Conservation (phyloP, 2,113 vertebrate species). For the Catagonus wagneri region DNA sequence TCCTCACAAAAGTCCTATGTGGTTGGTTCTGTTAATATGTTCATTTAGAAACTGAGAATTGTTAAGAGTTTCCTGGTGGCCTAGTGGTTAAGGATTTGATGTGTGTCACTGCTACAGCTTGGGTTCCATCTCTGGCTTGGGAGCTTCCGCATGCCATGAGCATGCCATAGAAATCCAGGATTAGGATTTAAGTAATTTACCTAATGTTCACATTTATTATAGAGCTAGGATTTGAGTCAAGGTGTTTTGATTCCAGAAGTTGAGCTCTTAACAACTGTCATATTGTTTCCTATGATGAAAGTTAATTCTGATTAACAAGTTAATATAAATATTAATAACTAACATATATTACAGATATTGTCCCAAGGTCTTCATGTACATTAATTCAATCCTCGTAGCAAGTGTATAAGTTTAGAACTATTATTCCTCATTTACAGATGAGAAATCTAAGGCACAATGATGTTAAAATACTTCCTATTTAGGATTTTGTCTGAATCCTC, state of each 20-base stretch:
- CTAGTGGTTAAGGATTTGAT: too few species aligned
- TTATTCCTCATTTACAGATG: background rate
- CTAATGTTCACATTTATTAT: background rate
- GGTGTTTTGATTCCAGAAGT: background rate
- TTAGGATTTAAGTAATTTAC: background rate
- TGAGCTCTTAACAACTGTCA: background rate
- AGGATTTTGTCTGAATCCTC: background rate
- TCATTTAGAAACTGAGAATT: background rate
- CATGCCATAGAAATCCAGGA: background rate
- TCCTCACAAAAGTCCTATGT: background rate
- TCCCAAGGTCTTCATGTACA: background rate
- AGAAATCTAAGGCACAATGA: background rate
- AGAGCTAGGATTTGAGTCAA: background rate
- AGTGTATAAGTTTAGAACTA: background rate
- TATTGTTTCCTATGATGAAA: slow-evolving; percentile 32
- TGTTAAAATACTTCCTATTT: slow-evolving; percentile 32
- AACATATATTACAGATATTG: background rate
- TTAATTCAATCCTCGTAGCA: background rate
- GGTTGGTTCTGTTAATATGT: background rate
- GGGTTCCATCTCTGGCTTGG: too few species aligned
- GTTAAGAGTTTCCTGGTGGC: too few species aligned
- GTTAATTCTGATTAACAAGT: background rate
- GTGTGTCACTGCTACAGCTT: too few species aligned
- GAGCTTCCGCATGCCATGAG: too few species aligned
- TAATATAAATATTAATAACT: slow-evolving; percentile 31